Evolutionary conservation across 2,888 invertebrate species (phyloP), one percentile per base, ranked within the genome.

Genomic region (Bombylius major): DNA sequence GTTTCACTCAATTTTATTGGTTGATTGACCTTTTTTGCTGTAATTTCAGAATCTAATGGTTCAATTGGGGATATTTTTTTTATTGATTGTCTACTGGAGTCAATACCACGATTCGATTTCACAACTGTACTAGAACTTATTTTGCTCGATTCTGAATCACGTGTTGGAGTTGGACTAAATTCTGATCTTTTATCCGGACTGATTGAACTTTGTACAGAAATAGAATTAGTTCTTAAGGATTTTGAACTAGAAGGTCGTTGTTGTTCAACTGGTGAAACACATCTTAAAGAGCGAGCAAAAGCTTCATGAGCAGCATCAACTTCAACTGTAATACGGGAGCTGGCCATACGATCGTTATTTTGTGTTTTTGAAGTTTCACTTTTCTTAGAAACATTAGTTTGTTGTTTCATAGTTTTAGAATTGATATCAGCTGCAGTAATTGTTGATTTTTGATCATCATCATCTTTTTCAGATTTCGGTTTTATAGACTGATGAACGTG

Each of bases 231-330:
- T 58, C 75, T 76, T 55, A 69, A 61, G 9, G 61, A 61, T 53
- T 75, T 76, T 4, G 75, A 76, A 61, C 75, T 80, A 47, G 78
- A 77, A 4, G 79, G 78, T 11, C 79, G 76, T 46, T 60, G 59
- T 47, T 79, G 78, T 1, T 81, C 79, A n/a, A 78, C 78, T 59
- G 79, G 78, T 8, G 82, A 83, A 45, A 82, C 80, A 58, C 84
- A 78, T 39, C 88, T 78, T 50, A 88, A 72, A 6, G 86, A 83
- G 56, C 84, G 80, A 0, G 85, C 87, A 77, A 87, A 88, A 1
- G 86, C 86, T 62, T 86, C 83, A 66, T 88, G 88, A 3, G 85
- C 80, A 1, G 87, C 82, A 66, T 86, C 86, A 64, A 79, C 77
- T 55, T 85, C 84, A 46, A 79, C 79, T 61, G 81, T 82, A 32